Conservation (phyloP, 1,140 invertebrate species). For the Onthophagus taurus region DNA sequence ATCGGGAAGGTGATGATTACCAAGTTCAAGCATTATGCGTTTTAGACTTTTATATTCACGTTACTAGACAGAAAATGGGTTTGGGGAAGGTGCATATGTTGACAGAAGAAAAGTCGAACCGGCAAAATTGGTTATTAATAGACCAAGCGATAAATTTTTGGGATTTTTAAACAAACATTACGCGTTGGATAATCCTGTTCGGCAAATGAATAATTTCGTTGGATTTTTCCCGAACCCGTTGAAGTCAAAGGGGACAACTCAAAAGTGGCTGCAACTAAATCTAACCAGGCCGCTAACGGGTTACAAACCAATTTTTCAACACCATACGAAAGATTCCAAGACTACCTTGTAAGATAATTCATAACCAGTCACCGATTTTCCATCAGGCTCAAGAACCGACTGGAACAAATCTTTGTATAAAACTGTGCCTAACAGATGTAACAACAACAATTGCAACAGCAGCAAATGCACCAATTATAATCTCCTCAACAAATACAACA, state of each 20-base stretch:
- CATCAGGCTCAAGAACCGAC: too few relatives aligned
- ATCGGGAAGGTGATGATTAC: slow-evolving; percentile 55
- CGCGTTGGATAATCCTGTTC: slow-evolving; percentile 55
- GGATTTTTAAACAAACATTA: slow-evolving; percentile 81
- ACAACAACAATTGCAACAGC: too few relatives aligned
- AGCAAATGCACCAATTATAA: too few relatives aligned
- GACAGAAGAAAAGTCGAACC: slow-evolving; percentile 58
- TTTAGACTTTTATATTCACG: slow-evolving; percentile 81
- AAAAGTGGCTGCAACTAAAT: background rate
- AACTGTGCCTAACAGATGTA: too few relatives aligned
- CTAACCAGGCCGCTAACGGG: slow-evolving; percentile 31
- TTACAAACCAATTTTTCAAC: slow-evolving; percentile 28
- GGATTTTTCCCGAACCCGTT: slow-evolving; percentile 59
- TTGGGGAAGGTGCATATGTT: slow-evolving; percentile 74
- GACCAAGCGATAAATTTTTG: slow-evolving; percentile 80
- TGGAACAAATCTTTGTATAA: too few relatives aligned
- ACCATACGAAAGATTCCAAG: slow-evolving; percentile 48
- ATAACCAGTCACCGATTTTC: too few relatives aligned
- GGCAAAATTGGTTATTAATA: slow-evolving; percentile 75
- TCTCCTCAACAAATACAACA: too few relatives aligned
- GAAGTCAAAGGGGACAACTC: background rate
- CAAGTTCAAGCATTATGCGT: slow-evolving; percentile 69
- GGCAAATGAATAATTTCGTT: slow-evolving; percentile 83
- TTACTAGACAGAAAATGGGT: slow-evolving; percentile 66
- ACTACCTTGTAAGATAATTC: too few relatives aligned